phyloP scores from a whole-genome alignment of 23 tunicate species.

The Halocynthia aurantium region DNA sequence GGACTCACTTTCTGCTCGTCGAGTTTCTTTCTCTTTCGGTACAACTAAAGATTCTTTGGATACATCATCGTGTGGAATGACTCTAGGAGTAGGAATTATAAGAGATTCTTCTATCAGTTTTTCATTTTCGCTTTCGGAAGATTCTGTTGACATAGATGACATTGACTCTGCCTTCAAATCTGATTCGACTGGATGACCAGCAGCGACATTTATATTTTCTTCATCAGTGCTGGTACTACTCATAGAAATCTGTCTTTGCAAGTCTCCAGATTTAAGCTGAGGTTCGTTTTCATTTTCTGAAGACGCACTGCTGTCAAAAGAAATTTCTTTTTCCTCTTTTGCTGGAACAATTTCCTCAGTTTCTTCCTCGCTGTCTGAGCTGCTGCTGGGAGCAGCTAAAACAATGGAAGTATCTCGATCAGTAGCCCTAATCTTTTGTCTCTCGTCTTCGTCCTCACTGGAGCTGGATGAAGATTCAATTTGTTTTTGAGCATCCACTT shows the following conservation, averaged over 20 bases:
- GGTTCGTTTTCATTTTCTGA: not conserved
- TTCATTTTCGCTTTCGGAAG: too few relatives aligned
- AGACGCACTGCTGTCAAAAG: not conserved
- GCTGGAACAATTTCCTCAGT: not conserved
- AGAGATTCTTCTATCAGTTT: too few relatives aligned
- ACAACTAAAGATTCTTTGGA: too few relatives aligned
- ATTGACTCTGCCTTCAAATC: too few relatives aligned
- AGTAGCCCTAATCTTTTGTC: not conserved
- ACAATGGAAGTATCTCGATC: not conserved
- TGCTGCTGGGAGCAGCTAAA: not conserved
- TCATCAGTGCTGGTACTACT: too few relatives aligned
- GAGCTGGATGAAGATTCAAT: slow-evolving; percentile 10
- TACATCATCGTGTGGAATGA: too few relatives aligned
- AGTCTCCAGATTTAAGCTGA: not conserved
- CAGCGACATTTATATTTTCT: too few relatives aligned
- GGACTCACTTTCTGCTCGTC: too few relatives aligned
- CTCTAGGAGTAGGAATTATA: too few relatives aligned
- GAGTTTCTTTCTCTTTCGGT: too few relatives aligned
- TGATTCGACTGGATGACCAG: too few relatives aligned
- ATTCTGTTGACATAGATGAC: too few relatives aligned
- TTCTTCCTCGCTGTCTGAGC: slow-evolving; percentile 10
- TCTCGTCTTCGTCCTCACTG: not conserved
- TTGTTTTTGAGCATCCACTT: not conserved
- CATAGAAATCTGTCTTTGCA: not conserved
- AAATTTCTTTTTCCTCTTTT: not conserved